Evolutionary conservation across 2,888 invertebrate genomes (phyloP), one percentile per base, ranked within the genome.

Genomic region (Netelia inedita): DNA sequence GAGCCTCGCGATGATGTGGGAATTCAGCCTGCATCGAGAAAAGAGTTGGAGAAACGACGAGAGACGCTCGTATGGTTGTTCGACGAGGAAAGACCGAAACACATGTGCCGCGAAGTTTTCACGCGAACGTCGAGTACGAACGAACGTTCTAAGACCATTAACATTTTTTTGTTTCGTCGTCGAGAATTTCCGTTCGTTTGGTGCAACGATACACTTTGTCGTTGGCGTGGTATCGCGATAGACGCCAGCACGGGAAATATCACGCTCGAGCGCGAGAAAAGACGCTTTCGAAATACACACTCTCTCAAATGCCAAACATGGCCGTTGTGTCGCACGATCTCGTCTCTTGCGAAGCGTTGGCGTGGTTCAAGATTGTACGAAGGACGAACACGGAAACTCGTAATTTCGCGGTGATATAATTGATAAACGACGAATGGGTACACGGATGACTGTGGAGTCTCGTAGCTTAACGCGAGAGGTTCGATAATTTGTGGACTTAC

Each of bases 401-500:
- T n/a, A 53, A 43, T 61, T 73, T 66, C n/a, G 53, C 66, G 65
- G 65, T 66, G 43, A 28, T 46, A 53, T 55, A 71, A 71, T 41
- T 83, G 65, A 79, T 71, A 73, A 76, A 81, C 21, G 53, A 19
- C 66, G 76, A 76, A 55, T 76, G 55, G 53, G 57, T 43, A 14
- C 74, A 61, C 28, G 43, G 41, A 43, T 35, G 73, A 65, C 14
- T 68, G 68, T 79, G 68, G 85, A 69, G 50, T 78, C 78, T 46
- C 68, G 23, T 43, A 61, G 75, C 69, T 75, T 79, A 74, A 78
- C 73, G 76, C 19, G 69, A 71, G 61, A 85, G 86, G 95, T 95
- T 95, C 95, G 95, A 95, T 95, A 96, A 95, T 95, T 95, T 95
- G 95, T 95, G 95, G 94, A 96, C 96, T 96, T 96, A 96, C 96